Conservation (phyloP, 2,888 invertebrate genomes). For the Minunthozetes semirufus region DNA sequence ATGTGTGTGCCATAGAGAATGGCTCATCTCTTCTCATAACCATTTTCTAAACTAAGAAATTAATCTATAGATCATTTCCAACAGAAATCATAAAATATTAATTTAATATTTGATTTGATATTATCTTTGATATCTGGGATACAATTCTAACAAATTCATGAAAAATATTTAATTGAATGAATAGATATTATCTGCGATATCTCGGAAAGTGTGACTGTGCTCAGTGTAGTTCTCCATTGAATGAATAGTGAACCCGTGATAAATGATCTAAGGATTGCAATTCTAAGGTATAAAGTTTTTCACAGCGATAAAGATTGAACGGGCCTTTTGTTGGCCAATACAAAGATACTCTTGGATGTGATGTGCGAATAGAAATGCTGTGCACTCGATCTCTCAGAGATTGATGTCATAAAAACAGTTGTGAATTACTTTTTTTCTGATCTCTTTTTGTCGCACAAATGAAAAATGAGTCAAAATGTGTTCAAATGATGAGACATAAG, state of each 20-base stretch:
- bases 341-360: conserved; percentile 23
- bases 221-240: no score
- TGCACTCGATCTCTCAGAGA: background rate
- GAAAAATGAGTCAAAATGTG: conserved; percentile 10
- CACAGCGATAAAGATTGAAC: conserved; percentile 10
- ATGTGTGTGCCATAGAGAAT: no score
- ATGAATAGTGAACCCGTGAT: background rate
- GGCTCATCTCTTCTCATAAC: no score
- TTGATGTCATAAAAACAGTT: background rate
- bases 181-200: no score
- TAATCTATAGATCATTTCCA: no score
- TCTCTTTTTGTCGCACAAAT: background rate
- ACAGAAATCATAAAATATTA: no score
- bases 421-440: conserved; percentile 4
- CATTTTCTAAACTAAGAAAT: no score
- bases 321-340: conserved; percentile 14
- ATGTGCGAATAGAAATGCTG: conserved; percentile 14
- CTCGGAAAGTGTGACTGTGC: no score
- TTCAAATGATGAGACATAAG: background rate
- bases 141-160: no score
- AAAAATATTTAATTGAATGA: no score
- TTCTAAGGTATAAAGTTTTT: conserved; percentile 18
- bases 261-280: conserved; percentile 15
- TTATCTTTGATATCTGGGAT: no score
- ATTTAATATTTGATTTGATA: background rate